Evolutionary conservation across 1,140 invertebrate species (phyloP).

Genomic region (Gryllus bimaculatus): DNA sequence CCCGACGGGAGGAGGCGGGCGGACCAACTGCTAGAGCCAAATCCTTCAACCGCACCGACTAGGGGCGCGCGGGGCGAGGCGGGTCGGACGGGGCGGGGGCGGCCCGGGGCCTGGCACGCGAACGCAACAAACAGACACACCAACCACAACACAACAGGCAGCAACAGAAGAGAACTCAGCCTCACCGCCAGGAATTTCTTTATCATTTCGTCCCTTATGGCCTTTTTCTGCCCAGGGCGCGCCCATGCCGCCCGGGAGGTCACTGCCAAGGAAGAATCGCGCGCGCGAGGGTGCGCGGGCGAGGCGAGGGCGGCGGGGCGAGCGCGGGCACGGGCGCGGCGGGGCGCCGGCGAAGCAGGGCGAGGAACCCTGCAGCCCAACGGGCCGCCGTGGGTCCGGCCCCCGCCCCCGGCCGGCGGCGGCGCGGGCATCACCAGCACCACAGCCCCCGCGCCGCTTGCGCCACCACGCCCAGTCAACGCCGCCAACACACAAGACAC

Average conservation of each 20-base stretch:
- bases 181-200: conserved; percentile 90
- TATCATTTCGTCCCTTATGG: conserved; percentile 85
- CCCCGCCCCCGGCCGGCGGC: too few relatives aligned
- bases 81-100: background rate
- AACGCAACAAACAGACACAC: background rate
- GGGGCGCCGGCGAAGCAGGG: background rate
- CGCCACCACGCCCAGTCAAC: background rate
- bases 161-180: background rate
- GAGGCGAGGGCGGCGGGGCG: background rate
- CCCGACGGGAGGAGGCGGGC: too few relatives aligned
- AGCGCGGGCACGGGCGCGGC: too few relatives aligned
- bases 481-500: background rate
- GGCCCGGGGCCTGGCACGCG: background rate
- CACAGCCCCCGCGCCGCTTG: background rate
- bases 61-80: too few relatives aligned
- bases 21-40: background rate
- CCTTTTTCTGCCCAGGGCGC: conserved; percentile 63
- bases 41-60: background rate
- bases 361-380: too few relatives aligned
- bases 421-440: background rate
- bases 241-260: conserved; percentile 36
- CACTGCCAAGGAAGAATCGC: conserved; percentile 31
- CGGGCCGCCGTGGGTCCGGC: too few relatives aligned
- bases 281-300: background rate
- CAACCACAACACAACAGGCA: background rate